Base-by-base conservation (phyloP, 1,140 invertebrate genomes). In the Eriocheir sinensis region DNA sequence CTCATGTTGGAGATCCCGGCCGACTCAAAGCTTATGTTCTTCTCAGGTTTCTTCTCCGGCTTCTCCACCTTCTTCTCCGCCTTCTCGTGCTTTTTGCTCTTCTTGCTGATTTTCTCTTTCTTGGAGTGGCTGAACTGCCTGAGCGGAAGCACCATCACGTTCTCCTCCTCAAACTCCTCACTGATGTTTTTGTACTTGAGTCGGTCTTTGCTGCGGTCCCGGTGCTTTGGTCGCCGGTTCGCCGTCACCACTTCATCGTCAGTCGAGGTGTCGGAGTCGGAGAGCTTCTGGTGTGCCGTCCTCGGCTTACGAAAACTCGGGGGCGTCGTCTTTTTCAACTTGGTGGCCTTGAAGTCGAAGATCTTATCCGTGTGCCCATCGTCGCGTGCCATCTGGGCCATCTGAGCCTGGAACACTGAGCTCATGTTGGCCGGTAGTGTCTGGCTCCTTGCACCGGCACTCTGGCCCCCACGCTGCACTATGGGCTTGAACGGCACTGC, bases 1-100 rank as follows among this genome's bases (percentile, higher is more conserved):
- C 98, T 98, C 98, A 98, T 98, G 96, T 98, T 98, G 95, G 97
- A 98, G 95, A 98, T 98, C 3, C 98, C 98, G 2, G 95, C 96
- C n/a, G 95, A 95, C 12, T 96, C 95, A 91, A 93, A 95, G 15
- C 86, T 93, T 34, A 88, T 44, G 60, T 81, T 93, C 60, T 94
- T 94, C 36, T 95, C 94, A 17, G 89, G 94, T 30, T 95, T 96
- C 95, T 96, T 95, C 53, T 96, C 97, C 97, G 38, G 96, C 96
- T 95, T 97, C 96, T 97, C 93, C 17, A 91, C 85, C 41, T 95
- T 95, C 41, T 95, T 95, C 12, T 93, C 92, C 34, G 34, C 12
- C 30, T 95, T 95, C 32, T 95, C 94, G 80, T 79, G 94, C 36
- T 95, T 95, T 89, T 95, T 95, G 48, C 83, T 92, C 38, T 96